Base-by-base conservation (phyloP, 2,888 invertebrate species). In the Tolmerus cingulatus region DNA sequence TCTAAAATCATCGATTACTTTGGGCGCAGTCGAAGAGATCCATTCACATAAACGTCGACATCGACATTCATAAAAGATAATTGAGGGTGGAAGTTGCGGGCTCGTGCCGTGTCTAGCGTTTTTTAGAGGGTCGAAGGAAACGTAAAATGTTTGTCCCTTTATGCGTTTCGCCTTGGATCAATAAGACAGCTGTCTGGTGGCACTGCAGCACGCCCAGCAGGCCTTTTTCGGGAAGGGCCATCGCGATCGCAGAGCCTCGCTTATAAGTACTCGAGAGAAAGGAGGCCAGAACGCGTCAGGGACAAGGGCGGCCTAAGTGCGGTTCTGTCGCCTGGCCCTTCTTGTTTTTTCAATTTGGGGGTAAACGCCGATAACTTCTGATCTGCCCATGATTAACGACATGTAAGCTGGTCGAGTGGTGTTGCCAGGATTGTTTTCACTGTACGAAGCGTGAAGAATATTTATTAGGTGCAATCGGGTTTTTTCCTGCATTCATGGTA, bases 151-250 rank as follows among this genome's bases (percentile, higher is more conserved):
- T 85, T 74, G 85, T 85, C 74, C 66, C 74, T 85, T 74, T 74
- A 66, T 66, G 82, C 76, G 19, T 43, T 85, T 85, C 74, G 74
- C 85, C 43, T 74, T 40, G 74, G 27, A 85, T 85, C 85, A 85
- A 85, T 85, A 85, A 46, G 46, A 85, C 85, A 85, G 85, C 85
- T 85, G 85, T 85, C 85, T 85, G 46, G 74, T 85, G 16, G 85
- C 74, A 37, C 14, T 85, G 74, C 74, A 66, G 66, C 66, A 27
- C 66, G 5, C 66, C 66, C 74, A 74, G 74, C 46, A 85, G 85
- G 85, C 74, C 30, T 85, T 66, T 85, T 74, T 46, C 43, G 85
- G 85, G 46, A 85, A 74, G 46, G 74, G 51, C 23, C 30, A 40
- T 2, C 43, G 19, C 74, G 43, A 23, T 55, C 43, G 40, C 46